These are phyloP conservation scores for Branchipolynoe longqiensis DNA, from an alignment of 2,888 invertebrate genomes.

Conservation along the genomic window DNA sequence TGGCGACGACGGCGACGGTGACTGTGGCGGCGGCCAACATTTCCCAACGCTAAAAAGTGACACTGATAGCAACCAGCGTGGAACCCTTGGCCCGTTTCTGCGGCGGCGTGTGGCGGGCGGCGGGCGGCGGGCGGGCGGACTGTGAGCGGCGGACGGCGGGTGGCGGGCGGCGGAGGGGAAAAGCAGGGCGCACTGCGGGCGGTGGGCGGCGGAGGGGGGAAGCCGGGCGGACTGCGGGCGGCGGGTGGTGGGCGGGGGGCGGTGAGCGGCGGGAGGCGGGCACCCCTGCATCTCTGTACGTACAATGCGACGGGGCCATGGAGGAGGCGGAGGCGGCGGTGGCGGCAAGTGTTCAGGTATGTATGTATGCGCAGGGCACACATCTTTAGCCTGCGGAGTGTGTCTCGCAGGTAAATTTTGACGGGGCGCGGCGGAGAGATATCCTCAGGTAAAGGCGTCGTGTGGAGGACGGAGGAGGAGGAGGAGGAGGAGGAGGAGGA, in stretches of 20 bases:
- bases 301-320: conserved; percentile 17
- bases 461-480: too few species aligned
- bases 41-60: conserved; percentile 1
- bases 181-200: too few species aligned
- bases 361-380: not conserved
- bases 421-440: too few species aligned
- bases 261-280: not conserved
- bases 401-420: too few species aligned
- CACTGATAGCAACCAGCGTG: conserved; percentile 46
- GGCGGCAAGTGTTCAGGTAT: not conserved
- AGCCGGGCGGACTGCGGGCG: not conserved
- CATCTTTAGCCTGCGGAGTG: not conserved
- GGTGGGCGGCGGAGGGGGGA: not conserved
- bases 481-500: too few species aligned
- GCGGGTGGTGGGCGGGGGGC: not conserved
- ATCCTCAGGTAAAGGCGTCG: too few species aligned
- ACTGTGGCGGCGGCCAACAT: not conserved
- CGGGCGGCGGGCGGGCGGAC: too few species aligned
- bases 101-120: not conserved
- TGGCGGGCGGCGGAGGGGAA: not conserved
- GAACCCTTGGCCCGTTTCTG: conserved; percentile 39
- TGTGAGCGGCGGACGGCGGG: too few species aligned
- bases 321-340: conserved; percentile 4
- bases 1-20: not conserved
- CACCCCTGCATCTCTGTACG: not conserved